Percentiles rank a stretch among this genome's conserved stretches.
Conservation (phyloP, 2,797 vertebrate species). For the Argya squamiceps region DNA sequence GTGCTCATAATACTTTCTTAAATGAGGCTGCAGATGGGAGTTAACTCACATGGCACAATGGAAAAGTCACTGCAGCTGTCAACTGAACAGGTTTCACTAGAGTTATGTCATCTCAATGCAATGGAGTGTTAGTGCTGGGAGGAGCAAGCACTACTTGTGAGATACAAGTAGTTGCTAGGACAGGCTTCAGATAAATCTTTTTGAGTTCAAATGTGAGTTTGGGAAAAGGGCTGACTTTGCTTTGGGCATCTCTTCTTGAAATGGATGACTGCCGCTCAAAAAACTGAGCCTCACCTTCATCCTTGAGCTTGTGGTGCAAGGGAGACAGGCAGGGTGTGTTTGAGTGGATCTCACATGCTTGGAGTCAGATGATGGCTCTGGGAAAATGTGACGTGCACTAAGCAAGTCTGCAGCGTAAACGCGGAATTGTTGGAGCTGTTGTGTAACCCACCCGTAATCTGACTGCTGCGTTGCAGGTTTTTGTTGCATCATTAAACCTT, state of each 20-base stretch:
- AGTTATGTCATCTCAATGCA: background rate
- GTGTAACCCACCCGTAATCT: background rate
- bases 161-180: background rate
- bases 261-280: background rate
- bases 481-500: conserved; percentile 55
- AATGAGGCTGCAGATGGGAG: background rate
- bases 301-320: background rate
- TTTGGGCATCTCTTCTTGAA: background rate
- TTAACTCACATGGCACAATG: background rate
- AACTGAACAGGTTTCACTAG: background rate
- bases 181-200: background rate
- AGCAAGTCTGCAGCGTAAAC: background rate
- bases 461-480: background rate
- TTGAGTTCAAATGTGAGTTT: background rate
- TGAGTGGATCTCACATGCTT: background rate
- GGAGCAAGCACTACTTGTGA: background rate
- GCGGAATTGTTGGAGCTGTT: background rate
- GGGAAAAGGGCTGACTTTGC: background rate
- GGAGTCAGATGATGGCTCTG: background rate
- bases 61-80: background rate
- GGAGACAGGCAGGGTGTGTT: background rate
- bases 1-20: background rate
- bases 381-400: background rate
- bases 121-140: background rate
- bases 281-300: background rate